Evolutionary conservation across 2,888 invertebrate species (phyloP).

Genomic region (Tuberolachnus salignus): DNA sequence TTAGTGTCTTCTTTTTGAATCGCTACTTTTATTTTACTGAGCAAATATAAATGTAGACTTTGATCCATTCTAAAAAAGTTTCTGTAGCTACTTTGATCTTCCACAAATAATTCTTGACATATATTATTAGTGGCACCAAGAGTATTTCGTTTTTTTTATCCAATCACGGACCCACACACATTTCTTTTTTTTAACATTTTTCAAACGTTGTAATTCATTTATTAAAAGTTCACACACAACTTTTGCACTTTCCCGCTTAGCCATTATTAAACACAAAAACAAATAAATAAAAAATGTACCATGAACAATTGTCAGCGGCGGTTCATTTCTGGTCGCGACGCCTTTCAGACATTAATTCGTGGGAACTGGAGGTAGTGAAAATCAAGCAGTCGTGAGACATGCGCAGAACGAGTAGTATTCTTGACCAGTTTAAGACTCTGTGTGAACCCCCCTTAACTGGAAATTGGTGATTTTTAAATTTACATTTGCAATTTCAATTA

Average conservation of each 20-base stretch:
- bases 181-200: conserved; percentile 38
- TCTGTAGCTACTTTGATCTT: conserved; percentile 30
- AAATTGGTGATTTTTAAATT: no score
- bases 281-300: no score
- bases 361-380: no score
- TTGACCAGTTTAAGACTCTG: no score
- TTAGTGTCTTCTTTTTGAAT: conserved; percentile 28
- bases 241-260: conserved; percentile 27
- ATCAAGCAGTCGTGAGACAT: no score
- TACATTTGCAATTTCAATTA: background rate
- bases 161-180: conserved; percentile 39
- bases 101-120: conserved; percentile 21
- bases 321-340: no score
- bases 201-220: conserved; percentile 34
- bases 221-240: conserved; percentile 35
- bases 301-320: no score
- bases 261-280: no score
- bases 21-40: conserved; percentile 30
- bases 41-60: no score
- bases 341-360: no score
- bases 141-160: conserved; percentile 36
- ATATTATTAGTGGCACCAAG: conserved; percentile 33
- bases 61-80: conserved; percentile 40
- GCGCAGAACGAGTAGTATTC: no score
- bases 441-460: no score